Base-by-base conservation (phyloP, 2,113 vertebrate genomes). In the Dicerorhinus sumatrensis region DNA sequence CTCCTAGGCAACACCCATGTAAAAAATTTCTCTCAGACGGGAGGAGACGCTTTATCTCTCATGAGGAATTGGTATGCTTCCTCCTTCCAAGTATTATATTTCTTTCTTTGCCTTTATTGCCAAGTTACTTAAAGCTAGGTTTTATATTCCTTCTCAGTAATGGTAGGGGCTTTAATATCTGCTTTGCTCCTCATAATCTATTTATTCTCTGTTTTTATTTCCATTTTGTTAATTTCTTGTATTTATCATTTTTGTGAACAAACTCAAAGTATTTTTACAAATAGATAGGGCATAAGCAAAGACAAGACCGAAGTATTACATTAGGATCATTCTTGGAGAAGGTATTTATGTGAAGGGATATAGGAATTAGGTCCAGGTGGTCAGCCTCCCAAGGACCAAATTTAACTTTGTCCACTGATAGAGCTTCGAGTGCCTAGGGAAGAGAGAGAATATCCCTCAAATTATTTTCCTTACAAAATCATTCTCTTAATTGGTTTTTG, bases 141-240 rank as follows among this genome's bases (percentile, higher is more conserved):
- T 75, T 91, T 93, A 95, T 65, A 56, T 88, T 93, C 13, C 58
- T 97, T 95, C n/a, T 87, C 42, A 73, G 75, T 60, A 60, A 82
- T 67, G 36, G 9, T 46, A 86, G 46, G n/a, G 27, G 11, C 16
- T 92, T 96, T 62, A n/a, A 81, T 23, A 90, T 92, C 60, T 86
- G 18, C 31, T 94, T 77, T 72, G 18, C 21, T 88, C 20, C 29
- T 94, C 27, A 58, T 81, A 76, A 69, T 70, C 20, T 42, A 1
- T 81, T 12, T 17, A 13, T 63, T 92, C 27, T 82, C 36, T 60
- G 73, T 77, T 91, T 83, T 86, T 46, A 46, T 87, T 94, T 93
- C 36, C 31, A 83, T 87, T 73, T 48, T 58, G 27, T 85, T 70
- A 63, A 36, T 70, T 48, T 72, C 76, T 76, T 92, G 4, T 48